Conservation (phyloP, 1,140 invertebrate species). For the Zaprionus nigranus region DNA sequence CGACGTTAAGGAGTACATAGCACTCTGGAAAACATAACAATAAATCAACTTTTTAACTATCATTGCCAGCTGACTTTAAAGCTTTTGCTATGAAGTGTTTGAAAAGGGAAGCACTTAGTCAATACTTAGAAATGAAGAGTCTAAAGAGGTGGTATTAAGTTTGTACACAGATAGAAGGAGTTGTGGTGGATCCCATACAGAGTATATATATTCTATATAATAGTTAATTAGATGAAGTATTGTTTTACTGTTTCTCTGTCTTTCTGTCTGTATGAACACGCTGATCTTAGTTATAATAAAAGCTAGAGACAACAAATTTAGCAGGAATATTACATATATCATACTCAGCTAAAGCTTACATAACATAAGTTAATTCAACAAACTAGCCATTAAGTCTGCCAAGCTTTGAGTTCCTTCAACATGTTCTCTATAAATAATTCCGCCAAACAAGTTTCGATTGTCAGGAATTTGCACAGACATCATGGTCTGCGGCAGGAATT, state of each 20-base stretch:
- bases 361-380: neutral
- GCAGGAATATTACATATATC: too few species aligned
- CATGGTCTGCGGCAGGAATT: conserved; percentile 14
- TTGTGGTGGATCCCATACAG: too few species aligned
- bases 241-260: too few species aligned
- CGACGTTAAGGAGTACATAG: neutral
- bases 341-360: too few species aligned
- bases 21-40: neutral
- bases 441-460: neutral
- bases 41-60: neutral
- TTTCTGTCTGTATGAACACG: too few species aligned
- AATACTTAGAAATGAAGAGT: neutral
- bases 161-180: too few species aligned
- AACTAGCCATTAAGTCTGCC: neutral
- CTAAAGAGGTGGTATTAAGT: too few species aligned
- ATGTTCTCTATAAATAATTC: conserved; percentile 4
- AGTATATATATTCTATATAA: too few species aligned
- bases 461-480: neutral
- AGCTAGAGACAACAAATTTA: too few species aligned
- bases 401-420: neutral
- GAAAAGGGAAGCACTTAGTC: neutral
- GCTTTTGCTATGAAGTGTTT: neutral
- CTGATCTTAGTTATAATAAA: too few species aligned
- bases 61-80: neutral
- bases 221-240: too few species aligned